Conservation (phyloP, 2,797 vertebrate genomes). For the Tauraco hartlaubi region DNA sequence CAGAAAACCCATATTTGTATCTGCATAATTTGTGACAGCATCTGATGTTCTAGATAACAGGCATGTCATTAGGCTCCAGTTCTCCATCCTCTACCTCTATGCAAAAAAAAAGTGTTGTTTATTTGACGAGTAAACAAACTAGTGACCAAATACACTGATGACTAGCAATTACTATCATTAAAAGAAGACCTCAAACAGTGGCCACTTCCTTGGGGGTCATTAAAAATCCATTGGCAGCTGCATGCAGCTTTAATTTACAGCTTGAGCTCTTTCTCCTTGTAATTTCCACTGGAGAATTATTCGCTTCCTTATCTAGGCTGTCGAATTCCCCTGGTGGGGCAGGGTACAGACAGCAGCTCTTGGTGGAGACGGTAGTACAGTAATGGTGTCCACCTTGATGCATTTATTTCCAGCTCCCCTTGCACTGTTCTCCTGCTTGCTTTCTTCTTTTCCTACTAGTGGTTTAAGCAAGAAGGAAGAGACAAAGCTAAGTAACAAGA, state of each 20-base stretch:
- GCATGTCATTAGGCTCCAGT: not conserved
- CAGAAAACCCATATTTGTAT: not conserved
- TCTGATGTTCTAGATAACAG: not conserved
- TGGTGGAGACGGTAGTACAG: not conserved
- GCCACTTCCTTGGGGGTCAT: not conserved
- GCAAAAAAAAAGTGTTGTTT: not conserved
- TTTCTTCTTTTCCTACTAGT: not conserved
- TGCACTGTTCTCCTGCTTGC: not conserved
- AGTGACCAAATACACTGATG: not conserved
- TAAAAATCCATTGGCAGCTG: not conserved
- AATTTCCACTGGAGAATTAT: not conserved
- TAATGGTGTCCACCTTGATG: not conserved
- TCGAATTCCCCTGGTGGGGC: not conserved
- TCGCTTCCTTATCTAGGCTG: not conserved
- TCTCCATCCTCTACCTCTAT: not conserved
- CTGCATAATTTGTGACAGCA: not conserved
- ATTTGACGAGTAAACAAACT: not conserved
- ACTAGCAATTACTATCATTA: not conserved
- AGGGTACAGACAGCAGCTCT: not conserved
- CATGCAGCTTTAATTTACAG: not conserved
- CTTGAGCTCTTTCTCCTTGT: not conserved
- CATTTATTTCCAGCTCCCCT: not conserved
- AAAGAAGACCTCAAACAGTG: slow-evolving; percentile 3
- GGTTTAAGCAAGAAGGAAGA: not conserved
- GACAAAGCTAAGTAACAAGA: not conserved